A percentile compares a stretch with the other conserved stretches of the same genome.
Evolutionary conservation across 2,113 vertebrate species (phyloP).

Genomic region (Myiozetetes cayanensis): DNA sequence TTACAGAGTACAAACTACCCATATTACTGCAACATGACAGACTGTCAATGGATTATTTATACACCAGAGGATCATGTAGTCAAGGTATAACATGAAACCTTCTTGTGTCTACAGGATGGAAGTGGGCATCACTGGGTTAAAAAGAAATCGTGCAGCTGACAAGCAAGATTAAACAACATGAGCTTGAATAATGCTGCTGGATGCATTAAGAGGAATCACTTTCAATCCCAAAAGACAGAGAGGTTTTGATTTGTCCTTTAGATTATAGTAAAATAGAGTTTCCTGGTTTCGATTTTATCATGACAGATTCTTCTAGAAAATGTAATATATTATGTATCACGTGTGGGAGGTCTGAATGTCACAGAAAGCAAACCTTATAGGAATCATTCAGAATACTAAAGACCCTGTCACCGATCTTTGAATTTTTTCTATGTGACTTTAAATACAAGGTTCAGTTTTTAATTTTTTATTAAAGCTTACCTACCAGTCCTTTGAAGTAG

Average conservation of each 20-base stretch:
- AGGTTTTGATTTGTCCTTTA: background rate
- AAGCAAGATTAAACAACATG: background rate
- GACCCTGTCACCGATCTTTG: background rate
- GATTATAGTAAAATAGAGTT: background rate
- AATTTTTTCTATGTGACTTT: background rate
- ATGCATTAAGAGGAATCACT: background rate
- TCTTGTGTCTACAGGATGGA: background rate
- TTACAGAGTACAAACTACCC: slow-evolving; percentile 79
- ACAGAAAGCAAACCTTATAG: background rate
- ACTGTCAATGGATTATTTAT: slow-evolving; percentile 81
- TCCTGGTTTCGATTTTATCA: background rate
- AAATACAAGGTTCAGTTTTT: background rate
- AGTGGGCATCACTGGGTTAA: background rate
- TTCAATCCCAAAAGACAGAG: background rate
- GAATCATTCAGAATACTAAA: background rate
- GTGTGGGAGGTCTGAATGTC: background rate
- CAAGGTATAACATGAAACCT: slow-evolving; percentile 71
- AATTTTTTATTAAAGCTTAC: slow-evolving; percentile 72
- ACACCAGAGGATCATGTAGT: slow-evolving; percentile 73
- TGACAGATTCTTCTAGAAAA: background rate
- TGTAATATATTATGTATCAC: background rate
- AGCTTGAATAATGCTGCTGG: background rate
- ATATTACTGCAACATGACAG: slow-evolving; percentile 70
- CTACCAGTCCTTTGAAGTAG: slow-evolving; percentile 80
- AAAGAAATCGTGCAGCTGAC: background rate